Conservation (phyloP, 1,140 invertebrate species). For the Pachypeltis micranthus region DNA sequence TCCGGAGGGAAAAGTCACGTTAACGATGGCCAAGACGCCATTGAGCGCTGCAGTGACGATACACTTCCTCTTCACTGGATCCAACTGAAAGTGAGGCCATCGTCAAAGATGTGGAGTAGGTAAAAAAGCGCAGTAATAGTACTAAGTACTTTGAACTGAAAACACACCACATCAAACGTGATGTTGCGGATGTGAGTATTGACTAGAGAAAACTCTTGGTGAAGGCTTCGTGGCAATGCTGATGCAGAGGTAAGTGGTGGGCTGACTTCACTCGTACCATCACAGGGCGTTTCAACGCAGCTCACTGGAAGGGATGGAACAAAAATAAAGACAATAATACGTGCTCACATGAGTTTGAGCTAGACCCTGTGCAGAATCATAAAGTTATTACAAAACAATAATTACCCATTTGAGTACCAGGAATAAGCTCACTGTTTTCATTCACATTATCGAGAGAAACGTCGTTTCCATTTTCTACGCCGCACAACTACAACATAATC, state of each 20-base stretch:
- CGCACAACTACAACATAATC: constrained; percentile 15
- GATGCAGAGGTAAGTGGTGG: constrained; percentile 1
- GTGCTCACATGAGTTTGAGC: not conserved
- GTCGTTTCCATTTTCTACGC: constrained; percentile 14
- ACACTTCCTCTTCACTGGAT: constrained; percentile 55
- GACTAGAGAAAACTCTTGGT: constrained; percentile 78
- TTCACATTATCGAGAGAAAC: not conserved
- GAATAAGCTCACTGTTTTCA: not conserved
- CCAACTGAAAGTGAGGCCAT: constrained; percentile 46
- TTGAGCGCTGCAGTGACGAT: constrained; percentile 61
- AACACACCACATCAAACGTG: constrained; percentile 45
- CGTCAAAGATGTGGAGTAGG: too few species aligned
- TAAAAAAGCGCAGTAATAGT: too few species aligned
- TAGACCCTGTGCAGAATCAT: too few species aligned
- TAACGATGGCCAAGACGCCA: constrained; percentile 58
- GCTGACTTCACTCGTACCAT: constrained; percentile 12
- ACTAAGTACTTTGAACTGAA: too few species aligned
- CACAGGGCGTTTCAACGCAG: constrained; percentile 14
- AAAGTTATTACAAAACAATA: too few species aligned
- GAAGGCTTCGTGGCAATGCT: constrained; percentile 46
- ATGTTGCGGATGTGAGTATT: constrained; percentile 80
- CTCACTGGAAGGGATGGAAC: constrained; percentile 3
- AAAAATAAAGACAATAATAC: not conserved
- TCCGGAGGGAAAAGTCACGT: constrained; percentile 64
- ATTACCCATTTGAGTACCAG: not conserved